These are phyloP conservation scores for Cephus sareptanus DNA, from an alignment of 2,888 invertebrate species.

Conservation along the genomic window DNA sequence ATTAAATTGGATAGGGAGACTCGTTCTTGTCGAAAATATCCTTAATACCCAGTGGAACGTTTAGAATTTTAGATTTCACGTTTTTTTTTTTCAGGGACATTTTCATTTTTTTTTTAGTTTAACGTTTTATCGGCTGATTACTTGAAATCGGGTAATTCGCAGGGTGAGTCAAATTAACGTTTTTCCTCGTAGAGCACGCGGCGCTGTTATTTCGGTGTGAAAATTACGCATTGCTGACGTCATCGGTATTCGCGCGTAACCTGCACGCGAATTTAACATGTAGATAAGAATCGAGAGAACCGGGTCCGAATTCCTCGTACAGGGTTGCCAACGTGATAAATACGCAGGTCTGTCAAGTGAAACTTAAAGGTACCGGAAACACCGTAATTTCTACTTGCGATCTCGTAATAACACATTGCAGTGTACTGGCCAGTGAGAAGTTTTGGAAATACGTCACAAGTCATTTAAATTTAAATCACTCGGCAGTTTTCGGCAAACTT, in stretches of 20 bases:
- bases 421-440: background rate
- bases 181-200: background rate
- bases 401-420: background rate
- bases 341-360: background rate
- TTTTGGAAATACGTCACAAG: background rate
- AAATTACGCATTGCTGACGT: background rate
- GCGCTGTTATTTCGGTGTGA: background rate
- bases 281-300: background rate
- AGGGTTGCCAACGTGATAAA: background rate
- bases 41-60: background rate
- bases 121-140: background rate
- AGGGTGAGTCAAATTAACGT: background rate
- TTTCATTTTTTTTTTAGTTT: background rate
- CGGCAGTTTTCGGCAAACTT: background rate
- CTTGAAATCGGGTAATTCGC: background rate
- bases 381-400: background rate
- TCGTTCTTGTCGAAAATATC: too few species aligned
- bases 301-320: background rate
- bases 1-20: too few species aligned
- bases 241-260: background rate
- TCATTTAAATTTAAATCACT: background rate
- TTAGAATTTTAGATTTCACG: background rate
- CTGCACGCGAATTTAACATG: background rate
- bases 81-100: background rate
- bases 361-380: background rate